Conservation (phyloP, 1,140 invertebrate species). For the Drosophila littoralis region DNA sequence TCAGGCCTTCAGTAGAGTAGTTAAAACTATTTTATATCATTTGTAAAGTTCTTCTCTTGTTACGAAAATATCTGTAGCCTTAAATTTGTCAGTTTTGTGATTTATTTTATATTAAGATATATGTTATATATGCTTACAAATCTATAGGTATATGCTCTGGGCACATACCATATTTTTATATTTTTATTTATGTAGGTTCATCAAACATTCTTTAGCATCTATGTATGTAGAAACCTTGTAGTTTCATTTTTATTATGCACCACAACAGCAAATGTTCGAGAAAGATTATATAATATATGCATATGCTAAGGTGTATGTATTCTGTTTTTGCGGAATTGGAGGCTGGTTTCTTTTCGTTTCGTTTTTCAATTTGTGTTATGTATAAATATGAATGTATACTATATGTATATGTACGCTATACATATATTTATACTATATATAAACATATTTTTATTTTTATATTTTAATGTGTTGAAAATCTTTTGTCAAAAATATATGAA, state of each 20-base stretch:
- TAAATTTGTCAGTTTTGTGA: background rate
- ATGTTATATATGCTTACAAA: background rate
- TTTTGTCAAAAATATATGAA: slow-evolving; percentile 48
- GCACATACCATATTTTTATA: background rate
- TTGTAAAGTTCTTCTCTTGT: too few species aligned
- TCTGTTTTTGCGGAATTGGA: background rate
- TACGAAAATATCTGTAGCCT: background rate
- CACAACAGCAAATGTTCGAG: background rate
- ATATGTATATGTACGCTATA: background rate
- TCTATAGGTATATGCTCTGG: background rate
- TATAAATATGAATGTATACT: slow-evolving; percentile 6
- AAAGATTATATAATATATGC: background rate
- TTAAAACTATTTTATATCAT: background rate
- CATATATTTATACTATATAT: slow-evolving; percentile 16
- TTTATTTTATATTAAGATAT: slow-evolving; percentile 8
- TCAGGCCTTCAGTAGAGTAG: too few species aligned
- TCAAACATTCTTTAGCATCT: slow-evolving; percentile 1
- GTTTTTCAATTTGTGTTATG: slow-evolving; percentile 1
- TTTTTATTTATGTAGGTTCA: background rate
- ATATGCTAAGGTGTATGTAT: background rate
- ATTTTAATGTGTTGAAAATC: slow-evolving; percentile 50
- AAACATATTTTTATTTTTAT: slow-evolving; percentile 29
- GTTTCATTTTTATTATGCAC: slow-evolving; percentile 16
- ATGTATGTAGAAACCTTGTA: background rate
- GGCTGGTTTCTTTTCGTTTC: slow-evolving; percentile 6